Base-by-base conservation (phyloP, 2,797 vertebrate genomes). In the Margarornis squamiger region DNA sequence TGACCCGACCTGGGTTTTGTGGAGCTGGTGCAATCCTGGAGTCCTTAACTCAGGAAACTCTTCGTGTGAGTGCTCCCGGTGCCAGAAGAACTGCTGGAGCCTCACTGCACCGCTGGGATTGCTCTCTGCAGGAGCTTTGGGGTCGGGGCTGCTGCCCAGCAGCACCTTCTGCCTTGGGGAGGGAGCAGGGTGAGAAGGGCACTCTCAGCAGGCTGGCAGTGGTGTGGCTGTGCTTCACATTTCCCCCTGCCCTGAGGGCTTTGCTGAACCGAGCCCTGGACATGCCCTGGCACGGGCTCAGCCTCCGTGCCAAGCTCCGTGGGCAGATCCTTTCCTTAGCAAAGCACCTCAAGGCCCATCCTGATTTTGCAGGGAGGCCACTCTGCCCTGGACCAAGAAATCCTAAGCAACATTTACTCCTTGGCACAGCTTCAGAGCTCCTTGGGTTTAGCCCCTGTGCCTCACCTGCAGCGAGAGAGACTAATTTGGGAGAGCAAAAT, bases 281-380 rank as follows among this genome's bases (percentile, higher is more conserved):
- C 2, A 0, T 72, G 73, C 45, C 41, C 48, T 72, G 49, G n/a
- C 59, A 54, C 2, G 34, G 34, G 29, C 58, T 91, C 1, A 0
- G 32, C 51, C 43, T 36, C 3, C 0, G 13, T 32, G 68, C 74
- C 65, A 63, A 71, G 34, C 22, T 80, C 21, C 30, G 20, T 43
- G 41, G 4, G 20, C 17, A n/a, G 67, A 16, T 51, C 23, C 32
- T 78, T 81, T 66, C 45, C 38, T 20, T 23, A 61, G 58, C 79
- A 74, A 59, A 85, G 43, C 45, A 65, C 8, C 6, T 76, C 45
- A 41, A 55, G 26, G 39, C 20, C 5, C 23, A 52, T n/a, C 30
- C 13, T 46, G 45, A 70, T 48, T 49, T 51, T 57, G n/a, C 63
- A 51, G n/a, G n/a, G 49, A 49, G 39, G n/a, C 38, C 67, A 59